Percentiles rank a stretch among this genome's conserved stretches.
Conservation (phyloP, 1,140 invertebrate species). For the Papilio machaon region DNA sequence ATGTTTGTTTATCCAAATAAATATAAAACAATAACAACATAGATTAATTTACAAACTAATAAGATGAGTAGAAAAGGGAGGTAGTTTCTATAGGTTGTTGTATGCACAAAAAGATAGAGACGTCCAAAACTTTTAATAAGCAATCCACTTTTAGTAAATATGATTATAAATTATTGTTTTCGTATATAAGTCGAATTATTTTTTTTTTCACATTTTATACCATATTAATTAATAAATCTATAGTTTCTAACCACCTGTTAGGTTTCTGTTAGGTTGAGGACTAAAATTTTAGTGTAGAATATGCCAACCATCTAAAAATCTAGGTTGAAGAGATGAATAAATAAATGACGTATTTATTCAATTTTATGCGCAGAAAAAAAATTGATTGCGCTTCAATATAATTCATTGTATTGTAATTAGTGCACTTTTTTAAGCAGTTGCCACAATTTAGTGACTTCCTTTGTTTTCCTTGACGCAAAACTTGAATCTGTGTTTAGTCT, state of each 20-base stretch:
- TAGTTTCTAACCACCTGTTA: no score
- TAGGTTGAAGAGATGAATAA: no score
- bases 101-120: neutral
- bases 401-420: conserved; percentile 8
- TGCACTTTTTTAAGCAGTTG: neutral
- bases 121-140: neutral
- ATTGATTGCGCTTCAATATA: neutral
- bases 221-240: no score
- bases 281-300: no score
- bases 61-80: neutral
- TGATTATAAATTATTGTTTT: no score
- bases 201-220: no score
- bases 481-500: neutral
- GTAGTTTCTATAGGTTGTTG: neutral
- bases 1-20: neutral
- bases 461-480: neutral
- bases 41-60: neutral
- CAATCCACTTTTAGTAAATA: no score
- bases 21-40: neutral
- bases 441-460: neutral
- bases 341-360: neutral
- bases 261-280: no score
- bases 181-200: no score
- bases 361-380: neutral
- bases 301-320: no score